Conservation (phyloP, 2,888 invertebrate genomes). For the Tromatobia lineatoria region DNA sequence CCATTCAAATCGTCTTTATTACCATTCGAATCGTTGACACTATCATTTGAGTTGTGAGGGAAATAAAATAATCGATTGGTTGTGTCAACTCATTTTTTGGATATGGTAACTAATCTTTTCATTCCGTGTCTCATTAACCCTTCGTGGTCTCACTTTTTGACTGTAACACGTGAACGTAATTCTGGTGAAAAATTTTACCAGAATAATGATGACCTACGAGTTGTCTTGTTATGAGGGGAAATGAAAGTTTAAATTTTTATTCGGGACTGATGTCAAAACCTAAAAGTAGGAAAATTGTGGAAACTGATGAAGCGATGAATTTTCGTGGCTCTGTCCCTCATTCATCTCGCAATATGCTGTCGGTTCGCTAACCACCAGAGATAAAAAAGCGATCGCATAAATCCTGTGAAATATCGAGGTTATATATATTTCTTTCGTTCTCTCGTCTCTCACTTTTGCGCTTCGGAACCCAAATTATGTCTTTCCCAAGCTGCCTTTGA, state of each 20-base stretch:
- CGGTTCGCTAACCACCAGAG: constrained; percentile 2
- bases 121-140: too few species aligned
- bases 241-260: constrained; percentile 13
- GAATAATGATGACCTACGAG: neutral
- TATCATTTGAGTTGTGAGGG: too few species aligned
- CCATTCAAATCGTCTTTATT: too few species aligned
- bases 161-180: too few species aligned
- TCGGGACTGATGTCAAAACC: neutral
- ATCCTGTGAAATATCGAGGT: constrained; percentile 49
- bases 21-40: too few species aligned
- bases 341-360: constrained; percentile 5
- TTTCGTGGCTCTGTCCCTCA: neutral
- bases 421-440: neutral
- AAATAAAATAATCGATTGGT: too few species aligned
- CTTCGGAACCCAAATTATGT: constrained; percentile 13
- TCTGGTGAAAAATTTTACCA: too few species aligned
- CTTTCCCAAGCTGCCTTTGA: neutral
- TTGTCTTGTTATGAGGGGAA: constrained; percentile 14
- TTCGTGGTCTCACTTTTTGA: too few species aligned
- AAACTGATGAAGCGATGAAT: constrained; percentile 22
- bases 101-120: too few species aligned
- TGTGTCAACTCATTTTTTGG: too few species aligned
- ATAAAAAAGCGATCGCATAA: constrained; percentile 44
- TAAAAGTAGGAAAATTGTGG: neutral
- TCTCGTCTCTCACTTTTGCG: neutral